Percentiles rank a stretch among this genome's conserved stretches.
Conservation (phyloP, 2,888 invertebrate genomes). For the Alloscopus bannaensis region DNA sequence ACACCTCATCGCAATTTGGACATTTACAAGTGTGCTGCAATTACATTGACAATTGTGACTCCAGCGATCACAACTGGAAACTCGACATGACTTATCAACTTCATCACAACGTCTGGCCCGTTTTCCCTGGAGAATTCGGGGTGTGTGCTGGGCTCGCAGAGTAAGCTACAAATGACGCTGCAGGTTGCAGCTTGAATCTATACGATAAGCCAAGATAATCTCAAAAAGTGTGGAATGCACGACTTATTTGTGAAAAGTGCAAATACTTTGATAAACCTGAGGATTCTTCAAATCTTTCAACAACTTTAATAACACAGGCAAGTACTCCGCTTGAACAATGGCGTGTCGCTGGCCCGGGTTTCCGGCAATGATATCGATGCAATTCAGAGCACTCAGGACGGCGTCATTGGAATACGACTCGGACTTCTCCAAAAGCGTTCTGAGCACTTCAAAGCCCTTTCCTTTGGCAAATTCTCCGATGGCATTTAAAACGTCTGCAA, state of each 20-base stretch:
- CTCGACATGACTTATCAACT: conserved; percentile 62
- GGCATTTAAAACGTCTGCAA: conserved; percentile 42
- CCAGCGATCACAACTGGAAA: conserved; percentile 63
- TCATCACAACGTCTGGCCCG: conserved; percentile 53
- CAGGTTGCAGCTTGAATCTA: conserved; percentile 58
- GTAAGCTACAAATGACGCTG: conserved; percentile 61
- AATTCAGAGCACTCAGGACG: conserved; percentile 57
- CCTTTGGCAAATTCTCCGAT: conserved; percentile 61
- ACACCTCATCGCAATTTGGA: not conserved
- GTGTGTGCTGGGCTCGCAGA: conserved; percentile 60
- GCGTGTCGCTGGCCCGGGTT: conserved; percentile 38
- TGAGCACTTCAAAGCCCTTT: conserved; percentile 43
- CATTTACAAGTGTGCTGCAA: too few species aligned
- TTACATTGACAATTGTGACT: conserved; percentile 67
- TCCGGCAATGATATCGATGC: conserved; percentile 50
- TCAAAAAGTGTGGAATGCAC: too few species aligned
- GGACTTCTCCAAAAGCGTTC: conserved; percentile 50
- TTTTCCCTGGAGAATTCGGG: conserved; percentile 54
- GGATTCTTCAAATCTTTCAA: conserved; percentile 51
- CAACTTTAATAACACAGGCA: conserved; percentile 42
- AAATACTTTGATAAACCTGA: conserved; percentile 28
- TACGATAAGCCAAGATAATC: not conserved
- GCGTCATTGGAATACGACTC: conserved; percentile 62
- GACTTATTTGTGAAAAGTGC: too few species aligned
- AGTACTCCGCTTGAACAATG: conserved; percentile 52